Conservation (phyloP, 2,888 invertebrate genomes). For the Chymomyza fuscimana region DNA sequence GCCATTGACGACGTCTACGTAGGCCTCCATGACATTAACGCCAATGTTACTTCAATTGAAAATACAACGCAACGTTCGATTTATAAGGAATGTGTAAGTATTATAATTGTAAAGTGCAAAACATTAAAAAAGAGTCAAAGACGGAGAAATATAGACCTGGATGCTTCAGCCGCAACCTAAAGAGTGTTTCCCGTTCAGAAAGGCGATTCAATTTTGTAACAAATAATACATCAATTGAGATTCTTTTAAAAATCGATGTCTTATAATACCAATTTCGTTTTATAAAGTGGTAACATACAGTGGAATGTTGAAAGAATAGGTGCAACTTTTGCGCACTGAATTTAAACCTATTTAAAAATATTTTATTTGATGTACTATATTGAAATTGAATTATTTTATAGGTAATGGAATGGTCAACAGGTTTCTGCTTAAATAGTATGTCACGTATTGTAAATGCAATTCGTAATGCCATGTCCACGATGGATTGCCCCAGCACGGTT, state of each 20-base stretch:
- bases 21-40: slow-evolving; percentile 31
- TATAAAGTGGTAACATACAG: too few relatives aligned
- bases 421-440: slow-evolving; percentile 43
- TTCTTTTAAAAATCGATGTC: too few relatives aligned
- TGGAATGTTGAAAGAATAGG: too few relatives aligned
- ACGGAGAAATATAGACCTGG: too few relatives aligned
- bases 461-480: slow-evolving; percentile 5
- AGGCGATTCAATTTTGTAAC: too few relatives aligned
- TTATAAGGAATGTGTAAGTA: slow-evolving; percentile 42
- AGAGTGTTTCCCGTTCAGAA: not conserved
- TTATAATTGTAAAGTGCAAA: too few relatives aligned
- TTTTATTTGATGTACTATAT: not conserved
- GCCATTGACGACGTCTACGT: slow-evolving; percentile 42
- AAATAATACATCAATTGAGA: too few relatives aligned
- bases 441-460: slow-evolving; percentile 26
- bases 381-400: not conserved
- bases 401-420: slow-evolving; percentile 39
- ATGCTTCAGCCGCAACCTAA: too few relatives aligned
- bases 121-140: too few relatives aligned
- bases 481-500: slow-evolving; percentile 42
- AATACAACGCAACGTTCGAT: slow-evolving; percentile 20
- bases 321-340: too few relatives aligned
- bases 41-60: slow-evolving; percentile 5
- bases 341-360: too few relatives aligned
- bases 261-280: too few relatives aligned